Evolutionary conservation across 2,888 invertebrate species (phyloP).

Genomic region (Rugalucina vietnamica): DNA sequence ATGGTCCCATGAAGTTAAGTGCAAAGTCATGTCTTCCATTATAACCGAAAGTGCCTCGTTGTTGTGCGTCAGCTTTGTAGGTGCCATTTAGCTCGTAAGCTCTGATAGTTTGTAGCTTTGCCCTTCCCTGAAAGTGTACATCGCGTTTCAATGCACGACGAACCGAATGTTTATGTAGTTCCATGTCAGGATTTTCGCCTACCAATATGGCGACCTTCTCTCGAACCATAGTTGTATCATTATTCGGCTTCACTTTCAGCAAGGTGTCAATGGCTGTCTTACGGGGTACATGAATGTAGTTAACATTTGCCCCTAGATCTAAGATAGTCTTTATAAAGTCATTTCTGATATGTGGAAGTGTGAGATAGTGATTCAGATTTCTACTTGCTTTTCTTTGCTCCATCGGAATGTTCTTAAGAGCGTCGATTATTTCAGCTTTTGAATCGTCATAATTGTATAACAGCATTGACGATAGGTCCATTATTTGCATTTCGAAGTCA

Average conservation of each 20-base stretch:
- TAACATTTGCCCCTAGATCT: neutral
- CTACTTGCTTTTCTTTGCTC: neutral
- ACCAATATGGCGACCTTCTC: neutral
- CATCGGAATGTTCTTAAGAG: neutral
- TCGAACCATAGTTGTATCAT: neutral
- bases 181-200: neutral
- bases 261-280: neutral
- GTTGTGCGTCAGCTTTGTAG: neutral
- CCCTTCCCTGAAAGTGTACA: neutral
- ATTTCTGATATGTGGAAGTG: neutral
- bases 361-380: neutral
- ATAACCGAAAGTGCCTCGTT: neutral
- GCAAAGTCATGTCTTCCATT: neutral
- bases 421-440: neutral
- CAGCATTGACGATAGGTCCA: neutral
- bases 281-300: neutral
- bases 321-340: neutral
- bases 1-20: neutral
- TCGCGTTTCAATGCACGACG: neutral
- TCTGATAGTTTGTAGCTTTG: too few species aligned
- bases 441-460: neutral
- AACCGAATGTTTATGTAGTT: neutral
- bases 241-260: neutral
- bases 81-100: neutral
- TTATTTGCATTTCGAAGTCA: too few species aligned